Evolutionary conservation across 1,140 invertebrate genomes (phyloP).

Genomic region (Grapholita molesta): DNA sequence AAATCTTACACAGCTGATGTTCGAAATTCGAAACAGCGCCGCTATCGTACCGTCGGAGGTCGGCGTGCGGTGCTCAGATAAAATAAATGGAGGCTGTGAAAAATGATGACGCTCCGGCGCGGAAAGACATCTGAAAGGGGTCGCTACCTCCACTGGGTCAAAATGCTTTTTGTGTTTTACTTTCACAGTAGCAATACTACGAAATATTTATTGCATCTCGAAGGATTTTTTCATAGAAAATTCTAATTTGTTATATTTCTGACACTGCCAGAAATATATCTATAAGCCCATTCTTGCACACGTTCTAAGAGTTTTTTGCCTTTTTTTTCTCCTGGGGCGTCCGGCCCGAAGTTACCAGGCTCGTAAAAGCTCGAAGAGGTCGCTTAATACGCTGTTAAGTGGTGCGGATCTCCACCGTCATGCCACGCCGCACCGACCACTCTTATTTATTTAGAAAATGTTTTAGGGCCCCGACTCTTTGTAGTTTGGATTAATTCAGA

Average conservation of each 20-base stretch:
- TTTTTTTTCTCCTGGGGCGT: constrained; percentile 26
- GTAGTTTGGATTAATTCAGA: background rate
- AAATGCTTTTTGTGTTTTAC: constrained; percentile 35
- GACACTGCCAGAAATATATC: background rate
- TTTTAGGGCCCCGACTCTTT: background rate
- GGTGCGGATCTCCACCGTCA: constrained; percentile 23
- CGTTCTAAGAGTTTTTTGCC: constrained; percentile 9
- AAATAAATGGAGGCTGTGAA: constrained; percentile 72
- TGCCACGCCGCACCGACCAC: background rate
- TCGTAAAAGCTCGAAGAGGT: constrained; percentile 36
- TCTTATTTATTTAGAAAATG: constrained; percentile 16
- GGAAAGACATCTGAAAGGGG: constrained; percentile 62
- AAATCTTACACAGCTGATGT: constrained; percentile 72
- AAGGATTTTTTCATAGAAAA: background rate
- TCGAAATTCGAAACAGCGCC: constrained; percentile 46
- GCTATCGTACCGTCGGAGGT: constrained; percentile 40
- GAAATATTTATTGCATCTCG: constrained; percentile 1
- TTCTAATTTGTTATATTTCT: background rate
- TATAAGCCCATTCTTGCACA: background rate
- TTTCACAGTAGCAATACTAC: background rate
- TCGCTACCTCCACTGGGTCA: constrained; percentile 38
- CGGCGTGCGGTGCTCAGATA: constrained; percentile 66
- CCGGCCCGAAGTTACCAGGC: constrained; percentile 28
- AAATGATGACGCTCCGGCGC: constrained; percentile 64
- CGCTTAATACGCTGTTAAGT: constrained; percentile 37